Base-by-base conservation (phyloP, 2,888 invertebrate genomes). In the Micoletzkya japonica region DNA sequence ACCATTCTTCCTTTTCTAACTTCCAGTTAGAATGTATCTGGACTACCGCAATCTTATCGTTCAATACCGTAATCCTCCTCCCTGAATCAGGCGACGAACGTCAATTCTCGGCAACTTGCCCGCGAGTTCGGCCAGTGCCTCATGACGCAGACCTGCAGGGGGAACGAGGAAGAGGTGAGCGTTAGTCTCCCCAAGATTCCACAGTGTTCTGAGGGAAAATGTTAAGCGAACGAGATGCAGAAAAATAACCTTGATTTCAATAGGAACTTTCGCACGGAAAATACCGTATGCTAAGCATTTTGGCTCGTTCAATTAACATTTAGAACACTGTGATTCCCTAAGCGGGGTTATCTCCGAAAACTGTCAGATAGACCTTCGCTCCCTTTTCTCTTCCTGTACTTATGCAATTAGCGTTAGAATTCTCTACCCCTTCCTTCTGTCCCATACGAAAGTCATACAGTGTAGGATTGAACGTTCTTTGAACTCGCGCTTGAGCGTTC, bases 81-180 rank as follows among this genome's bases (percentile, higher is more conserved):
- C 24, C 17, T n/a, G n/a, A n/a, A 26, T 52, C 52, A 64, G 64
- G n/a, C 50, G 3, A 34, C 52, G 34, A 20, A 36, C 7, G 4
- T 14, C 2, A 14, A 26, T 1, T 50, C 64, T 50, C 64, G 32
- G n/a, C 6, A 4, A 4, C 7, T 52, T 2, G 50, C 64, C 10
- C 6, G 50, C 3, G 36, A 52, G 34, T 64, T 37, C 24, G 52
- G 64, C 20, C 30, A 64, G 14, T 64, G 64, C 52, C 52, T 64
- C 10, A 64, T 64, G 52, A 32, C 30, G 6, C 26, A 64, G 26
- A 36, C 52, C 3, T 64, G 64, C 24, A 4, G 28, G 36, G 50
- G 32, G 32, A 24, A 2, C 14, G 52, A 50, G 50, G 24, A 7
- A 1, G 64, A 64, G 7, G 64, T 64, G 2, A 52, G 52, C 39